Base-by-base conservation (phyloP, 2,113 vertebrate species). In the Oryzias celebensis region DNA sequence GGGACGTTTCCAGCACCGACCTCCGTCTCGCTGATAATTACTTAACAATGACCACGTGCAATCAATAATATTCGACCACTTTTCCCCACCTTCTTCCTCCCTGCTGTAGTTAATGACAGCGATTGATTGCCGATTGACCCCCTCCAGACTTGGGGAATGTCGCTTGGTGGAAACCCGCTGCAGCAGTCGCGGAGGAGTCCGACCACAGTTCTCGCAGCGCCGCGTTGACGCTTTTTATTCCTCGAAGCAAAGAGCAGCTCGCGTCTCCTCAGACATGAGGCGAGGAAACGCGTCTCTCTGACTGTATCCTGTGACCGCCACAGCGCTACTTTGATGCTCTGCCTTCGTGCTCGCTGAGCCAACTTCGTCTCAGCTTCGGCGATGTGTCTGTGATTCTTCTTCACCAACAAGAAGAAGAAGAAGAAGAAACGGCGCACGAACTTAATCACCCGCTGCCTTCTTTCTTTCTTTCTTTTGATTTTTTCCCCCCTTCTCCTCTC, bases 1-100 rank as follows among this genome's bases (percentile, higher is more conserved):
- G 92, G 94, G 91, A 91, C 91, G 80, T 86, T 81, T 93, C 88
- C 93, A 90, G 89, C 87, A 68, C 85, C 76, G 79, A 23, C 80
- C 80, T 85, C 84, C 80, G 73, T 75, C 79, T 73, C 84, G 86
- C 80, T 81, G 89, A 92, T 88, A 86, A 88, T 81, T 85, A 75
- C 71, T 77, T 88, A 87, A 87, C 85, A 90, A 93, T 78, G 89
- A 88, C 78, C 81, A 81, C 79, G 73, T 36, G 54, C 65, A 58
- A 84, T 84, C 86, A 49, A 86, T 87, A 71, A 14, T 43, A 54
- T 54, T 58, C 71, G 81, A 82, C 43, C 73, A 82, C 75, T 85
- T 3, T 14, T 4, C 18, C 4, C 4, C 26, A 3, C 26, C 26
- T n/a, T 14, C 24, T 17, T 17, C 26, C 17, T 23, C 26, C 23